phyloP scores from a whole-genome alignment of 2,888 invertebrate species.

The Erebia epiphron region DNA sequence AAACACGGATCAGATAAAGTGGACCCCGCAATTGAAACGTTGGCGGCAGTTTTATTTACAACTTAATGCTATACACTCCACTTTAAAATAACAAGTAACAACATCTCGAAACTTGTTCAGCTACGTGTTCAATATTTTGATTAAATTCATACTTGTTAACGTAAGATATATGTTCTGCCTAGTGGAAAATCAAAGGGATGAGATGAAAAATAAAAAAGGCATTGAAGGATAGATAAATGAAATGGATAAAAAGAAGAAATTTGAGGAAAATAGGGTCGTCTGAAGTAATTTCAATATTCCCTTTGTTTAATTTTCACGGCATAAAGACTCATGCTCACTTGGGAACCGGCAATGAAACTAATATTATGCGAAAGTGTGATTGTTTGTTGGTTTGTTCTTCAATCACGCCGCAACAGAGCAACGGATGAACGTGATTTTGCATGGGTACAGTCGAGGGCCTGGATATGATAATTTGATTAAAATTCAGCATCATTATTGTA shows the following conservation, averaged over 20 bases:
- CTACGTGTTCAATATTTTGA: neutral
- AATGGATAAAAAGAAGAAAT: neutral
- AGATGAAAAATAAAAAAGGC: neutral
- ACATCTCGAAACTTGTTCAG: neutral
- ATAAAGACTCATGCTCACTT: no score
- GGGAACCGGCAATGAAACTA: no score
- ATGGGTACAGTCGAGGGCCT: no score
- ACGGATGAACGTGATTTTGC: no score
- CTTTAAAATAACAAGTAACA: conserved; percentile 1
- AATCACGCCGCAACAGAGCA: no score
- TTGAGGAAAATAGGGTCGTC: neutral
- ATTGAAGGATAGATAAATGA: neutral
- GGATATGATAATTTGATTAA: no score
- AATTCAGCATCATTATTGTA: no score
- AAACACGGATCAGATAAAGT: conserved; percentile 36
- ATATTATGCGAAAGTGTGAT: no score
- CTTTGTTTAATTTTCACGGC: no score
- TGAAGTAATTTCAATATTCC: neutral
- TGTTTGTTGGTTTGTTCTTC: no score
- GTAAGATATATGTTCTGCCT: neutral
- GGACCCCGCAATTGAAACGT: conserved; percentile 33
- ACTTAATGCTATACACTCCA: neutral
- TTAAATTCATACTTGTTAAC: neutral
- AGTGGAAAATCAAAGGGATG: neutral
- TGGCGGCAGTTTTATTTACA: conserved; percentile 21